phyloP scores from a whole-genome alignment of 2,113 vertebrate species.

The Phylloscopus trochiloides region DNA sequence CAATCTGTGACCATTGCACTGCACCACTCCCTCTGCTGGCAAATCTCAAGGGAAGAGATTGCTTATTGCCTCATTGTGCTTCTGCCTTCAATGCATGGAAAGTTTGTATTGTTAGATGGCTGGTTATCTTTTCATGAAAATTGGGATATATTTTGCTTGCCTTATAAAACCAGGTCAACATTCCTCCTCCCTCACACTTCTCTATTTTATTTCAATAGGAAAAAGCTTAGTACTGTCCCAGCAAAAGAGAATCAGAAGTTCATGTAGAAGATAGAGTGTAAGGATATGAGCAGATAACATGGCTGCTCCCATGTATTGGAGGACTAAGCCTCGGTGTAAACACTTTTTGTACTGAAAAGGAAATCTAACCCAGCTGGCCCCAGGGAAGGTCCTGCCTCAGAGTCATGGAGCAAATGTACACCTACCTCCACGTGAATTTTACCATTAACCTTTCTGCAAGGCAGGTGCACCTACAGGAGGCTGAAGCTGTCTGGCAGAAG shows the following conservation, averaged over 20 bases:
- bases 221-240: not conserved
- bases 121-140: not conserved
- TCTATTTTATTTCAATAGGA: not conserved
- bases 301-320: not conserved
- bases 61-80: not conserved
- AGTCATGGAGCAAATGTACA: not conserved
- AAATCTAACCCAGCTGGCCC: not conserved
- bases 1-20: not conserved
- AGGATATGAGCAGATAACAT: not conserved
- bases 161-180: not conserved
- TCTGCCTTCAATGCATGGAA: not conserved
- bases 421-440: not conserved
- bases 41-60: not conserved
- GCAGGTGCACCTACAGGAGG: not conserved
- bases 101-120: not conserved
- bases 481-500: not conserved
- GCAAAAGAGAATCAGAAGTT: not conserved
- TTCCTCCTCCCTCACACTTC: not conserved
- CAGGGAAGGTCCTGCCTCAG: not conserved
- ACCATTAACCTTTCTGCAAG: not conserved
- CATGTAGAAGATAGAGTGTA: not conserved
- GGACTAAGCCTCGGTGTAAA: not conserved
- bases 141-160: not conserved
- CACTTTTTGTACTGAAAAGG: not conserved
- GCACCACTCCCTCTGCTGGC: constrained; percentile 36